These are phyloP conservation scores for Hipposideros armiger DNA, from an alignment of 2,113 vertebrate genomes.

Conservation along the genomic window DNA sequence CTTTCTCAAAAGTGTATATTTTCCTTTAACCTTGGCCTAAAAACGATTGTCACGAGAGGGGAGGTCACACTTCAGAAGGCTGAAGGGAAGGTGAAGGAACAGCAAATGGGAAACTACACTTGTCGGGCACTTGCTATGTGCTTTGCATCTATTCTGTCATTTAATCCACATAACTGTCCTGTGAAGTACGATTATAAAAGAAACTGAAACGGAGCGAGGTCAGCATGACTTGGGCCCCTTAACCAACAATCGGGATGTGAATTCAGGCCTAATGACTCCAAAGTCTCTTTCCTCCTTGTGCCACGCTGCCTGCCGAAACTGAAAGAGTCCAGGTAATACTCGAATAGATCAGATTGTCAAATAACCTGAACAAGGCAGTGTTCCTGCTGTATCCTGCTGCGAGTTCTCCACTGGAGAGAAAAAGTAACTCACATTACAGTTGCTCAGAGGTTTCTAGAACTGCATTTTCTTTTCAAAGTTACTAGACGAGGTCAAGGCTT, in stretches of 20 bases:
- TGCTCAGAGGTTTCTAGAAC: slow-evolving; percentile 20
- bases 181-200: neutral
- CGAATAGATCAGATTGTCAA: neutral
- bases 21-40: slow-evolving; percentile 11
- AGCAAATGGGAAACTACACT: neutral
- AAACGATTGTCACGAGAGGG: neutral
- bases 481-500: slow-evolving; percentile 23
- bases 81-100: neutral
- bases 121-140: neutral
- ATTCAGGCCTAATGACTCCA: neutral
- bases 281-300: neutral
- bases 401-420: neutral
- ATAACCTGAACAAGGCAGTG: neutral
- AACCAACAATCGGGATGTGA: neutral
- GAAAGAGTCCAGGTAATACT: neutral
- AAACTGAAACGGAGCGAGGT: neutral
- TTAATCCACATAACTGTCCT: neutral
- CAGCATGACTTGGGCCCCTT: neutral
- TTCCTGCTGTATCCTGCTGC: neutral
- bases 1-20: neutral
- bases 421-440: neutral
- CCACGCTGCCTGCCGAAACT: neutral
- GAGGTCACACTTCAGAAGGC: neutral
- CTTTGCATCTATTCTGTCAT: neutral
- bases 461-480: slow-evolving; percentile 12